These are phyloP conservation scores for Adelphocoris suturalis DNA, from an alignment of 2,888 invertebrate species.

Conservation along the genomic window DNA sequence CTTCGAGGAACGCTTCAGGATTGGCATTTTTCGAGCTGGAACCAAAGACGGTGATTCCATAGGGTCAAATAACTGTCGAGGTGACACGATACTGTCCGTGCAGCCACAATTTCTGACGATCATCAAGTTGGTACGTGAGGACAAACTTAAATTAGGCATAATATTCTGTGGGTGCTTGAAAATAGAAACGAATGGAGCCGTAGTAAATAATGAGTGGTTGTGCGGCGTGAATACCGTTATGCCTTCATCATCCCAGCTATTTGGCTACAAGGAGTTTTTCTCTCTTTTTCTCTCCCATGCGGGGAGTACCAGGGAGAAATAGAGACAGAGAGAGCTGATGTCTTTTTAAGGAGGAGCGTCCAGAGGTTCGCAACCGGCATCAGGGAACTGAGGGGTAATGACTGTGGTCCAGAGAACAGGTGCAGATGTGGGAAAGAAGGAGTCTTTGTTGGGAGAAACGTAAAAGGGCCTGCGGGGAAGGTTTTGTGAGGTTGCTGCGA, in stretches of 20 bases:
- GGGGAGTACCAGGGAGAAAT: not conserved
- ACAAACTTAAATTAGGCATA: not conserved
- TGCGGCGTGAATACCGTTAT: constrained; percentile 15
- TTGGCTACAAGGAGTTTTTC: constrained; percentile 9
- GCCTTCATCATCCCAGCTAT: constrained; percentile 8
- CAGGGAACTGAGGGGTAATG: not conserved
- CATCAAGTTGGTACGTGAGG: constrained; percentile 10
- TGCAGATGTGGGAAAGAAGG: constrained; percentile 32
- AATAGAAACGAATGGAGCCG: not conserved
- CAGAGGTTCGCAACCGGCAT: not conserved
- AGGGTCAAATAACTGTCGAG: not conserved
- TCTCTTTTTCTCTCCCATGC: not conserved
- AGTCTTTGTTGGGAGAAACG: constrained; percentile 14
- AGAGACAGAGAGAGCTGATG: not conserved
- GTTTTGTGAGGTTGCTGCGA: not conserved
- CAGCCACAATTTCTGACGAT: not conserved
- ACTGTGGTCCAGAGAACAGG: constrained; percentile 20
- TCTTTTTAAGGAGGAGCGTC: constrained; percentile 2
- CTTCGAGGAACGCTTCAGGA: not conserved
- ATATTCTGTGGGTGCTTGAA: not conserved
- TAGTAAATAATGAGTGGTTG: not conserved
- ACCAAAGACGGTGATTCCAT: too few species aligned
- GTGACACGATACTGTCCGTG: not conserved
- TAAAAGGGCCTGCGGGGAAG: not conserved
- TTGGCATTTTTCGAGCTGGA: not conserved